Base-by-base conservation (phyloP, 2,888 invertebrate genomes). In the Hirtodrosophila confusa region DNA sequence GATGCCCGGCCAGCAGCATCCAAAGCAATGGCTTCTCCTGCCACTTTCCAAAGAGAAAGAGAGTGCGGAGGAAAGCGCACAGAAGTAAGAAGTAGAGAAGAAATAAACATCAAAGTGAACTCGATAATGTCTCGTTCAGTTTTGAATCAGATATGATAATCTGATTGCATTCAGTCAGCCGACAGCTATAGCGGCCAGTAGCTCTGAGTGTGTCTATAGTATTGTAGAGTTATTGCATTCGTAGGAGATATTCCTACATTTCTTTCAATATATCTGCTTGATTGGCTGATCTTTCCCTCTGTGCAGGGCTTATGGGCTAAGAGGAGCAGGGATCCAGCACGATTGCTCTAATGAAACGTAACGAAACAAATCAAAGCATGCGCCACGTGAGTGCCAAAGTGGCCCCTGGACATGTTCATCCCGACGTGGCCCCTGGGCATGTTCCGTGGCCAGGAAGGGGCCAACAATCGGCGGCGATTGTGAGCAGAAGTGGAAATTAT, bases 321-420 rank as follows among this genome's bases (percentile, higher is more conserved):
- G 1, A 8, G 33, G 43, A 47, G 12, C 17, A 40, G 7, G 39
- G 44, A 9, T 5, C 24, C 49, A 33, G 65, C 73, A 73, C 57
- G 83, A 73, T 86, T 80, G 83, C 76, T 86, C 84, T 80, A 83
- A 83, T 83, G 82, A 86, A 83, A 83, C 82, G 86, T 83, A 83
- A 71, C 82, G 84, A 83, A 83, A 83, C 70, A 83, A 83, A 83
- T 86, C 86, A 83, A 83, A 86, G 86, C 86, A 60, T 86, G 84
- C 71, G 72, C 78, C 86, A 86, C 80, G 86, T 82, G 80, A 82
- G 82, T 70, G 72, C 64, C 71, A 63, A 31, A 8, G 31, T 31
- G 31, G 31, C 31, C 31, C 31, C 7, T 31, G 80, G 60, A 86
- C 80, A 86, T 86, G 86, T 72, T 67, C 79, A 77, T 69, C 75